Evolutionary conservation across 1,140 invertebrate genomes (phyloP).

Genomic region (Meteorus sp.): DNA sequence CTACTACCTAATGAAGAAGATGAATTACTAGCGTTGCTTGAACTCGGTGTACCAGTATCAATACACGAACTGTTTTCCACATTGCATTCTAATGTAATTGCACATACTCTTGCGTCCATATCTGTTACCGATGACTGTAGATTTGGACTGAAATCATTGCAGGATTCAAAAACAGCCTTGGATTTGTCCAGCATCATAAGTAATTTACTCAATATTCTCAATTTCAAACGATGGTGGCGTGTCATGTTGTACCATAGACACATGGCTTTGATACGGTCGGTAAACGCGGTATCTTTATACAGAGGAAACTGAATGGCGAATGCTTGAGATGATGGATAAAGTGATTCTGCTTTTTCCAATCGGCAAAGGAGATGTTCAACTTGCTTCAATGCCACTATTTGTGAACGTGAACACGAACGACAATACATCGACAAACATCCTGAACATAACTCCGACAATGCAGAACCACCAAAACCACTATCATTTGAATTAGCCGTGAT

Average conservation of each 20-base stretch:
- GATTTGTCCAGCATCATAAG: conserved; percentile 61
- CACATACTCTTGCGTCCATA: no score
- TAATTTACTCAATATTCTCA: conserved; percentile 77
- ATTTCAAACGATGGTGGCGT: conserved; percentile 77
- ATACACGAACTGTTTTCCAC: no score
- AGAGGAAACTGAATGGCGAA: conserved; percentile 74
- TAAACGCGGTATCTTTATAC: conserved; percentile 70
- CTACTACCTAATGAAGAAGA: conserved; percentile 57
- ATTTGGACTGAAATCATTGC: conserved; percentile 36
- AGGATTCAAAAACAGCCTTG: conserved; percentile 16
- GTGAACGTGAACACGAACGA: conserved; percentile 66
- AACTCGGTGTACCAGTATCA: conserved; percentile 39
- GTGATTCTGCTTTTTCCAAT: conserved; percentile 74
- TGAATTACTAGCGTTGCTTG: conserved; percentile 36
- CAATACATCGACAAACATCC: conserved; percentile 75
- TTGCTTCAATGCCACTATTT: conserved; percentile 73
- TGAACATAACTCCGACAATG: conserved; percentile 37
- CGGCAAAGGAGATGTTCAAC: conserved; percentile 72
- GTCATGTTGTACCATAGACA: conserved; percentile 91
- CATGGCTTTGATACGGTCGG: conserved; percentile 73
- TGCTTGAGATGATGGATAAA: conserved; percentile 83
- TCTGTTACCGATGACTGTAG: no score
- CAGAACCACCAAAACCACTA: conserved; percentile 27
- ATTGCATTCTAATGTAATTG: no score
- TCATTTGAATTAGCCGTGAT: conserved; percentile 27